Conservation (phyloP, 1,140 invertebrate species). For the Ptiloglossa arizonensis region DNA sequence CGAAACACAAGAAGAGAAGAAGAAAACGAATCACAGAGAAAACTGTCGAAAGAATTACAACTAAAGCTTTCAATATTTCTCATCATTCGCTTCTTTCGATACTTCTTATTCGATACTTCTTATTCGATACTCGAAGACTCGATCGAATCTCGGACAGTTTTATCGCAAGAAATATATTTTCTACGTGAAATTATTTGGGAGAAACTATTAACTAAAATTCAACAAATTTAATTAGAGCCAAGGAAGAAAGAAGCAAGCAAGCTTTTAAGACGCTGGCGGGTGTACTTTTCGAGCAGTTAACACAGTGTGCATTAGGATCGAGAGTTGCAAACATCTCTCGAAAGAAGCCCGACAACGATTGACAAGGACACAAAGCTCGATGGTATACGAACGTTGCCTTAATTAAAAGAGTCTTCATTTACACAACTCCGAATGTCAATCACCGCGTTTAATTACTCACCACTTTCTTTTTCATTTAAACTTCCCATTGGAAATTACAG, state of each 20-base stretch:
- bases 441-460: conserved; percentile 62
- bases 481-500: conserved; percentile 55
- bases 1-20: no score
- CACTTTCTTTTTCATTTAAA: conserved; percentile 66
- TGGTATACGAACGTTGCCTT: conserved; percentile 46
- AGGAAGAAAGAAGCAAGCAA: not conserved
- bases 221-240: not conserved
- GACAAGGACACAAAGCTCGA: conserved; percentile 23
- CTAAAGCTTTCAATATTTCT: no score
- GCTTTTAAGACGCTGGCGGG: not conserved
- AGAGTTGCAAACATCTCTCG: conserved; percentile 12
- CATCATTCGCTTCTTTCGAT: no score
- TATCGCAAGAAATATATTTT: no score
- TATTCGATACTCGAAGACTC: no score
- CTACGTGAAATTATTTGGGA: not conserved
- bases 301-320: not conserved
- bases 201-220: not conserved
- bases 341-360: conserved; percentile 35
- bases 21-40: no score
- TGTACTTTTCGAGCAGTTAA: not conserved
- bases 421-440: conserved; percentile 56
- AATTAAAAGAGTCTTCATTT: conserved; percentile 67
- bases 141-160: no score
- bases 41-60: no score
- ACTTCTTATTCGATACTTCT: no score